Conservation (phyloP, 2,797 vertebrate genomes). For the Sebastes taczanowskii region DNA sequence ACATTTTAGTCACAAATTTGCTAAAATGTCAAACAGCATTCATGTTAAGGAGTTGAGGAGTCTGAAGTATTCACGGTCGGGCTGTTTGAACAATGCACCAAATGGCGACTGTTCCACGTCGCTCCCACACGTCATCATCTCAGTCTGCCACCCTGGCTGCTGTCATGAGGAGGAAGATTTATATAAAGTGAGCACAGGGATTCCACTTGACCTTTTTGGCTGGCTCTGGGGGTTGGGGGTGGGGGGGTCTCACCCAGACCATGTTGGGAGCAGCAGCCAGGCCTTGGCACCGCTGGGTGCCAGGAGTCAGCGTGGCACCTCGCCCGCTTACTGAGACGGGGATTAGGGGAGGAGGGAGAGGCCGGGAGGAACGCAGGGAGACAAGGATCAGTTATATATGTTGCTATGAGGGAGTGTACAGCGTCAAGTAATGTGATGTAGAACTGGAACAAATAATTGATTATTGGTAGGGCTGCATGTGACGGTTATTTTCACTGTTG, state of each 20-base stretch:
- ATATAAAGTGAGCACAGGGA: not conserved
- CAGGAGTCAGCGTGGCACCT: not conserved
- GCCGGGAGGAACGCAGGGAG: too few relatives aligned
- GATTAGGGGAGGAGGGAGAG: not conserved
- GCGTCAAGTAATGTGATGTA: not conserved
- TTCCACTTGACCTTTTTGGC: not conserved
- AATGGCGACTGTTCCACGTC: not conserved
- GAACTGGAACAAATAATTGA: not conserved
- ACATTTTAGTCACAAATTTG: not conserved
- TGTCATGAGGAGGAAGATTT: not conserved
- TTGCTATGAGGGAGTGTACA: not conserved
- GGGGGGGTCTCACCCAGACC: too few relatives aligned
- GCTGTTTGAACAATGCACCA: constrained; percentile 11
- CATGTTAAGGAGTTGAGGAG: not conserved
- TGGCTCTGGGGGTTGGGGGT: not conserved
- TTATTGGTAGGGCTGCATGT: too few relatives aligned
- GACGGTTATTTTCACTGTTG: not conserved
- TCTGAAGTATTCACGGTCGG: not conserved
- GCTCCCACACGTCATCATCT: not conserved
- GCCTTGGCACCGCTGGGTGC: too few relatives aligned
- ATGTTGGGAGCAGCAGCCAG: not conserved
- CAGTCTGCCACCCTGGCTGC: not conserved
- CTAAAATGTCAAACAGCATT: not conserved
- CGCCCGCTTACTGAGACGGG: not conserved
- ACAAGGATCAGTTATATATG: not conserved